Conservation (phyloP, 2,888 invertebrate genomes). For the Litoditis marina region DNA sequence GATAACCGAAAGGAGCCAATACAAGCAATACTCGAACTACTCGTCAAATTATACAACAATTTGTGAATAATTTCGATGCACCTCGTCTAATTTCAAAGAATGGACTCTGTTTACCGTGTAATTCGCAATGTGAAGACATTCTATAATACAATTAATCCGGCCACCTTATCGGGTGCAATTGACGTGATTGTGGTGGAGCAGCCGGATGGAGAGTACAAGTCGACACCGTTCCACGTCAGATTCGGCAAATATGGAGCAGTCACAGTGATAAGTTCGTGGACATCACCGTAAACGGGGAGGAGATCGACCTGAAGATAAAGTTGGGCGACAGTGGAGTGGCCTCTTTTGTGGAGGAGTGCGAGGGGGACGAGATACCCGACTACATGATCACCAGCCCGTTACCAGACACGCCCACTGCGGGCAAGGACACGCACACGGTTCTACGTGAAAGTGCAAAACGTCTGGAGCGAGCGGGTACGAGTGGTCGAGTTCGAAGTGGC, state of each 20-base stretch:
- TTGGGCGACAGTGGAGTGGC: conserved; percentile 97
- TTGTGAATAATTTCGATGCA: too few species aligned
- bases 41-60: too few species aligned
- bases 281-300: conserved; percentile 90
- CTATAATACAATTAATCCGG: conserved; percentile 95
- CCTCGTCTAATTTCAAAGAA: conserved; percentile 15
- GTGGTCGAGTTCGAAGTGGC: too few species aligned
- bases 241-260: conserved; percentile 95
- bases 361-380: conserved; percentile 68
- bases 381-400: conserved; percentile 93
- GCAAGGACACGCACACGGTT: too few species aligned
- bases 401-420: too few species aligned
- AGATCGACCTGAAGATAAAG: conserved; percentile 76
- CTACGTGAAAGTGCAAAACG: conserved; percentile 40
- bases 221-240: conserved; percentile 97
- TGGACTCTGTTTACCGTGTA: conserved; percentile 56
- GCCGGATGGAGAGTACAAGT: conserved; percentile 86
- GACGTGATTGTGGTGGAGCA: conserved; percentile 97
- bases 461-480: too few species aligned
- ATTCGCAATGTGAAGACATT: conserved; percentile 66
- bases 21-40: too few species aligned
- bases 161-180: conserved; percentile 90
- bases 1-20: too few species aligned
- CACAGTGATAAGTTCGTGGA: conserved; percentile 96
- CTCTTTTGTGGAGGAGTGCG: conserved; percentile 83